Evolutionary conservation across 2,113 vertebrate genomes (phyloP).

Genomic region (Stigmatopora argus): DNA sequence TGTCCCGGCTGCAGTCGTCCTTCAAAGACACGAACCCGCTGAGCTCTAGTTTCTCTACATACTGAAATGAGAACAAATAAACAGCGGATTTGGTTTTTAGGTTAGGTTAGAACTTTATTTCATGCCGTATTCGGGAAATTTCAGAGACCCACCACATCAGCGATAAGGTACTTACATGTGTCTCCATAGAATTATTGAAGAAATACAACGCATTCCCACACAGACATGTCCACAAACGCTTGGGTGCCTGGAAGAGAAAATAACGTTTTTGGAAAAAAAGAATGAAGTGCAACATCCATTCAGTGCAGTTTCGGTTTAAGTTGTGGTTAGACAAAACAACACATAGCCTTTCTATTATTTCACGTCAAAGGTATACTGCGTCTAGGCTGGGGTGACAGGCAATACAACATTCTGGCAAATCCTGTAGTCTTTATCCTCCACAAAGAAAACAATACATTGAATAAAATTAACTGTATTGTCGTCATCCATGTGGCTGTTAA

Average conservation of each 20-base stretch:
- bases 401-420: too few relatives aligned
- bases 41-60: conserved; percentile 78
- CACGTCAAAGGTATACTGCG: too few relatives aligned
- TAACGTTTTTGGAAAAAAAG: not conserved
- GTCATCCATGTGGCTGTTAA: too few relatives aligned
- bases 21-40: conserved; percentile 71
- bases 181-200: conserved; percentile 73
- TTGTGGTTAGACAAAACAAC: too few relatives aligned
- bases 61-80: conserved; percentile 52
- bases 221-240: conserved; percentile 78
- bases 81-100: not conserved
- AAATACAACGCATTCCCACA: conserved; percentile 78
- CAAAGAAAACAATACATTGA: not conserved
- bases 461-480: not conserved
- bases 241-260: conserved; percentile 68
- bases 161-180: conserved; percentile 65
- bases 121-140: not conserved
- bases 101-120: too few relatives aligned
- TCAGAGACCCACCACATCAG: not conserved
- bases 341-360: too few relatives aligned
- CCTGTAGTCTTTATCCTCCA: too few relatives aligned
- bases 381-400: too few relatives aligned
- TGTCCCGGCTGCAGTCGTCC: conserved; percentile 68
- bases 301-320: not conserved
- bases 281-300: not conserved